These are phyloP conservation scores for Panurus biarmicus DNA, from an alignment of 2,113 vertebrate genomes.

Conservation along the genomic window DNA sequence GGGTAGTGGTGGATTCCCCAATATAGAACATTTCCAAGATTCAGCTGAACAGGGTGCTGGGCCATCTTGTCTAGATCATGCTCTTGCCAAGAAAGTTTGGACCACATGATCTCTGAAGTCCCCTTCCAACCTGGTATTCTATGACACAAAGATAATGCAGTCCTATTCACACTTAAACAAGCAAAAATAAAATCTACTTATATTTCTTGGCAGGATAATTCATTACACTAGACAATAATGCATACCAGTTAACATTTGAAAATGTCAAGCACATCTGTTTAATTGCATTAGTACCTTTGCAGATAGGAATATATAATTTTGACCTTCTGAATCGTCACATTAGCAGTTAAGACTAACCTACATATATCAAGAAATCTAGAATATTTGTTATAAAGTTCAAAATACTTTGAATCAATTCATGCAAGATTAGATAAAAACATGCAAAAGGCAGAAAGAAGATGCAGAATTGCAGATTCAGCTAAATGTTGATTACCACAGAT, in stretches of 20 bases:
- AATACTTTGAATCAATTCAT: background rate
- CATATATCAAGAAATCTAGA: background rate
- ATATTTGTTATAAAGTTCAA: conserved; percentile 18
- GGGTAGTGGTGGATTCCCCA: background rate
- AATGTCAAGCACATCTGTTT: conserved; percentile 57
- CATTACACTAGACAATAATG: conserved; percentile 12
- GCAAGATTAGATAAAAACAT: conserved; percentile 2
- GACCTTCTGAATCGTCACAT: conserved; percentile 37
- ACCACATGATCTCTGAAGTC: background rate
- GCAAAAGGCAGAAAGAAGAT: background rate
- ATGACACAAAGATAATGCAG: background rate
- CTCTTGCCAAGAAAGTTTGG: background rate
- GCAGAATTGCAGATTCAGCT: background rate
- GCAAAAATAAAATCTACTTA: background rate
- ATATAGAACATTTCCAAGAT: background rate
- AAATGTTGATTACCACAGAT: background rate
- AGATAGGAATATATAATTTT: conserved; percentile 21
- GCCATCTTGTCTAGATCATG: background rate
- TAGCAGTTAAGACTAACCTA: conserved; percentile 37
- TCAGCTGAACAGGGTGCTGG: background rate
- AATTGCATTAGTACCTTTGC: conserved; percentile 13
- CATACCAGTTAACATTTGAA: conserved; percentile 47
- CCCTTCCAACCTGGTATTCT: background rate
- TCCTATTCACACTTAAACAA: background rate
- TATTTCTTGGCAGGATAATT: background rate